These are phyloP conservation scores for Spheniscus mendiculus DNA, from an alignment of 2,113 vertebrate species.

Conservation along the genomic window DNA sequence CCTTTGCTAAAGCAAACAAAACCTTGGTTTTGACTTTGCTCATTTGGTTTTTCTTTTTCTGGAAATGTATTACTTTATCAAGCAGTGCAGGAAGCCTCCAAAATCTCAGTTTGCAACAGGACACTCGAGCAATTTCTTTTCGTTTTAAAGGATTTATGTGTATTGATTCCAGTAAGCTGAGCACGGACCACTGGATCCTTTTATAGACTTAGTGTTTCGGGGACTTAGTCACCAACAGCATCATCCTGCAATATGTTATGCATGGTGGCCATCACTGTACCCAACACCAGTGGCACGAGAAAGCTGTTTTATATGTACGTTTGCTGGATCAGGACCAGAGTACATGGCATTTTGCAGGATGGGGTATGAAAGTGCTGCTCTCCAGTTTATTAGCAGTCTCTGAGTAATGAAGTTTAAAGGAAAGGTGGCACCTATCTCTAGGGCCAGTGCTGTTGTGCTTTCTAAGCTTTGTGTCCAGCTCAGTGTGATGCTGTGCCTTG, in stretches of 20 bases:
- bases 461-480: neutral
- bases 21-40: neutral
- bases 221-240: neutral
- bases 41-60: neutral
- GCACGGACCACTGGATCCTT: neutral
- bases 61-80: neutral
- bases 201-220: neutral
- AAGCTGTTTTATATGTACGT: neutral
- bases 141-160: neutral
- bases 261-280: neutral
- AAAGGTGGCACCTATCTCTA: neutral
- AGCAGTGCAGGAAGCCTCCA: neutral
- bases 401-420: neutral
- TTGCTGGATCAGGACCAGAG: neutral
- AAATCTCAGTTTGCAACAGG: neutral
- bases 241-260: neutral
- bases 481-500: neutral
- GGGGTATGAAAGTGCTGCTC: neutral
- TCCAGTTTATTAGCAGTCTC: neutral
- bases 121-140: neutral
- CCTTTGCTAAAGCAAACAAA: slow-evolving; percentile 20
- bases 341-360: neutral
- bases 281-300: neutral
- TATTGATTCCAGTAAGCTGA: neutral
- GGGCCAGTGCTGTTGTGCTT: neutral